These are phyloP conservation scores for Hipparchia sbordonii DNA, from an alignment of 2,888 invertebrate genomes.

Conservation along the genomic window DNA sequence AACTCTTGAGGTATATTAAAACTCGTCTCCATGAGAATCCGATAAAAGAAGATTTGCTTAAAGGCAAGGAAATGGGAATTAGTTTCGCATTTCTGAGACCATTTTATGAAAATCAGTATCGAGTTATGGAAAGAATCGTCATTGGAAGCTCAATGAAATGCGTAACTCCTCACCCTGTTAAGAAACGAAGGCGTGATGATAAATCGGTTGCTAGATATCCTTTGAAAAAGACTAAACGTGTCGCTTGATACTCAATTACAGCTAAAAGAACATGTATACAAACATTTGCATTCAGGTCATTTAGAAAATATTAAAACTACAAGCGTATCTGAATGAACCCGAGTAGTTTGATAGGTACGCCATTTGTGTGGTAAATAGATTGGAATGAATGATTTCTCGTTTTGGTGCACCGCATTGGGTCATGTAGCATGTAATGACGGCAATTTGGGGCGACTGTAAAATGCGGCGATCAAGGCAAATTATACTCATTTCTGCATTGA, in stretches of 20 bases:
- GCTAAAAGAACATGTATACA: background rate
- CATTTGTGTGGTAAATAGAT: slow-evolving; percentile 39
- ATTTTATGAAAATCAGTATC: slow-evolving; percentile 64
- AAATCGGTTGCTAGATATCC: slow-evolving; percentile 53
- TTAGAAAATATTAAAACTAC: background rate
- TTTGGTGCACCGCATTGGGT: slow-evolving; percentile 63
- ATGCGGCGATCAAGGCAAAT: slow-evolving; percentile 69
- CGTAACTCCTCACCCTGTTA: slow-evolving; percentile 50
- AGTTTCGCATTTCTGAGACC: slow-evolving; percentile 67
- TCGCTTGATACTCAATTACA: slow-evolving; percentile 30
- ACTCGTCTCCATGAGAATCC: slow-evolving; percentile 60
- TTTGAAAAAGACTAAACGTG: slow-evolving; percentile 59
- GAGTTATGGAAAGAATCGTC: slow-evolving; percentile 66
- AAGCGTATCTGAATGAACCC: background rate
- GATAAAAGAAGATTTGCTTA: slow-evolving; percentile 61
- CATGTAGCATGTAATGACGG: slow-evolving; percentile 65
- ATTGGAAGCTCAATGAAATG: slow-evolving; percentile 58
- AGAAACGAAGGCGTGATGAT: slow-evolving; percentile 61
- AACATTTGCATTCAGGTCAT: background rate
- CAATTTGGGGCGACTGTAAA: slow-evolving; percentile 73
- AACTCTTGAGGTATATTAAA: slow-evolving; percentile 63
- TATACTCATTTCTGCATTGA: slow-evolving; percentile 76
- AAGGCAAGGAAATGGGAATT: slow-evolving; percentile 67
- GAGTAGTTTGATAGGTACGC: background rate
- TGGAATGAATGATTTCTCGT: slow-evolving; percentile 56